These are phyloP conservation scores for Dioctria rufipes DNA, from an alignment of 2,888 invertebrate species.

Conservation along the genomic window DNA sequence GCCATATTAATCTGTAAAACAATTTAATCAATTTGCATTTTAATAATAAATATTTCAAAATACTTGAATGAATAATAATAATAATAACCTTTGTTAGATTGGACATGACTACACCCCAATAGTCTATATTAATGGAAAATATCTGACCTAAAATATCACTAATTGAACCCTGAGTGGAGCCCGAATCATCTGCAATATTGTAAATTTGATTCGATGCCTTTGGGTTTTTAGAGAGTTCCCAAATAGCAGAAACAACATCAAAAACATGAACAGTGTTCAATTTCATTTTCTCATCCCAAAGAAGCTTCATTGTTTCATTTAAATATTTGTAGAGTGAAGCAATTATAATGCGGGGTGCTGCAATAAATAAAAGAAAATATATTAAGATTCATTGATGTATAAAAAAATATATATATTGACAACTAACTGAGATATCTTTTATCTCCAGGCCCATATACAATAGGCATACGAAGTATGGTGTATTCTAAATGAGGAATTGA, in stretches of 20 bases:
- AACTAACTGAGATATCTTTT: conserved; percentile 84
- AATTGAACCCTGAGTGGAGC: conserved; percentile 88
- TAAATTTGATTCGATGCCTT: conserved; percentile 78
- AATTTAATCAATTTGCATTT: neutral
- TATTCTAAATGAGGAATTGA: conserved; percentile 79
- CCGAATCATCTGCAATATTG: conserved; percentile 87
- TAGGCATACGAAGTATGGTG: conserved; percentile 85
- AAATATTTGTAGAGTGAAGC: conserved; percentile 91
- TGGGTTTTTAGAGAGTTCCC: conserved; percentile 77
- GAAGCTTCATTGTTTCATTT: conserved; percentile 90
- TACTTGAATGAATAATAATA: neutral
- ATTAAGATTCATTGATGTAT: neutral
- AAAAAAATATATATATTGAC: neutral
- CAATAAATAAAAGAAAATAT: conserved; percentile 59
- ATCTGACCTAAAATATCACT: conserved; percentile 85
- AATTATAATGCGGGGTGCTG: conserved; percentile 88
- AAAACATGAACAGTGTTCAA: conserved; percentile 90
- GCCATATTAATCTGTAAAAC: conserved; percentile 80
- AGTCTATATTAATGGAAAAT: conserved; percentile 89
- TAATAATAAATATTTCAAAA: neutral
- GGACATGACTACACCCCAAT: conserved; percentile 87
- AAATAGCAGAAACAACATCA: conserved; percentile 88
- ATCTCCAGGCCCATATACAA: conserved; percentile 91
- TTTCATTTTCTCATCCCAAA: conserved; percentile 88
- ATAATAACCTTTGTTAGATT: conserved; percentile 82